phyloP scores from a whole-genome alignment of 2,888 invertebrate species.

The Catonia carolina region DNA sequence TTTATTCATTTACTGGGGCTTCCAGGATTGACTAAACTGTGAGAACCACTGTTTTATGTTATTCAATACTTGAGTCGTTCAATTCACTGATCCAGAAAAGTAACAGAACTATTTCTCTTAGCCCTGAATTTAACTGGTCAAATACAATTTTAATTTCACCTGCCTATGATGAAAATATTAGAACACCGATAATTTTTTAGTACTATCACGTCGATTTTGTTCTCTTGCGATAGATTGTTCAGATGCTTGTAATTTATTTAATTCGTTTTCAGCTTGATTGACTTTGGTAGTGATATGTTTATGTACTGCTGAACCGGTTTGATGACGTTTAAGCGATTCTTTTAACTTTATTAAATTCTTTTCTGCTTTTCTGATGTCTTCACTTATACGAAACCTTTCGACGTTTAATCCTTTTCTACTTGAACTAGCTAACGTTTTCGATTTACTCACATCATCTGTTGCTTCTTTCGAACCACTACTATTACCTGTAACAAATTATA shows the following conservation, averaged over 20 bases:
- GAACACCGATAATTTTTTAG: constrained; percentile 70
- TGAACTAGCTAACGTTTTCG: constrained; percentile 43
- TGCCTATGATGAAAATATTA: no score
- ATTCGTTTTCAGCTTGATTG: constrained; percentile 53
- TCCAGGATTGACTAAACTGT: no score
- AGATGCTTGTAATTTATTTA: constrained; percentile 52
- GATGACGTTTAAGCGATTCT: constrained; percentile 57
- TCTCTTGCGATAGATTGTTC: constrained; percentile 61
- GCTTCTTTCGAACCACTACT: constrained; percentile 1
- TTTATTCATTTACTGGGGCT: no score
- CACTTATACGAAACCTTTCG: constrained; percentile 62
- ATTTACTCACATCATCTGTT: constrained; percentile 8
- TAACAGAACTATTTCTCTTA: no score
- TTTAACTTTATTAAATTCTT: constrained; percentile 59
- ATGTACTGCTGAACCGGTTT: constrained; percentile 53
- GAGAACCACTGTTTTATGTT: no score
- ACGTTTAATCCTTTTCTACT: constrained; percentile 64
- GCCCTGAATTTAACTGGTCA: no score
- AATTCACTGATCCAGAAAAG: no score
- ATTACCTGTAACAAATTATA: not conserved
- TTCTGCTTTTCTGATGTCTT: constrained; percentile 61
- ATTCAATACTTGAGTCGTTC: no score
- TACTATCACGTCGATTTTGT: constrained; percentile 62
- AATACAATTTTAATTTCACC: no score
- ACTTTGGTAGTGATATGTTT: constrained; percentile 56